These are phyloP conservation scores for Ctenomys sociabilis DNA, from an alignment of 2,113 vertebrate genomes.

Conservation along the genomic window DNA sequence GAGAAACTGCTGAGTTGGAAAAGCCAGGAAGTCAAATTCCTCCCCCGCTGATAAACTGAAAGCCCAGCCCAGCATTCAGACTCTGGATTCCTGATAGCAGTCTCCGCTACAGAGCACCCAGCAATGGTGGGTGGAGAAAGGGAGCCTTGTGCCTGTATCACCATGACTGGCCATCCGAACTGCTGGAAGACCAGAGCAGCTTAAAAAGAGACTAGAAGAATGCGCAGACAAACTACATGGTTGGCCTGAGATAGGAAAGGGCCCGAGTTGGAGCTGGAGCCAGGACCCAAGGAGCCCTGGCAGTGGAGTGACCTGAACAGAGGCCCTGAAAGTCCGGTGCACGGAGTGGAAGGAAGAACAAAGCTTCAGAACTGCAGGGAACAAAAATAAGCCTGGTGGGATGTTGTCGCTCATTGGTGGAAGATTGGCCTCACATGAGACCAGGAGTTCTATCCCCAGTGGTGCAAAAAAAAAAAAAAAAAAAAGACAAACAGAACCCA, in stretches of 20 bases:
- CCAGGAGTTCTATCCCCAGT: neutral
- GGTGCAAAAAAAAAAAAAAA: neutral
- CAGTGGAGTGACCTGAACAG: neutral
- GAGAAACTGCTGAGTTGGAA: conserved; percentile 41
- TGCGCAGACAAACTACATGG: neutral
- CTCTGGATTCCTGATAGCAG: conserved; percentile 56
- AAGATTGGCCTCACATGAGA: neutral
- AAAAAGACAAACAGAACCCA: neutral
- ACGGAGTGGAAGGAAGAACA: neutral
- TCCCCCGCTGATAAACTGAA: conserved; percentile 68
- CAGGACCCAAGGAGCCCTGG: neutral
- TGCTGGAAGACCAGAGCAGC: neutral
- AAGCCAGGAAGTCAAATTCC: conserved; percentile 73
- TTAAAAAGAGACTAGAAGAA: neutral
- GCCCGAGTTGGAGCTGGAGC: neutral
- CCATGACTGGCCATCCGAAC: neutral
- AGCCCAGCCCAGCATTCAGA: conserved; percentile 70
- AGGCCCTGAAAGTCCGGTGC: neutral
- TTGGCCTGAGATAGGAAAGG: neutral
- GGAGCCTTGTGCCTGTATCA: no score
- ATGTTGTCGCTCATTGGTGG: neutral
- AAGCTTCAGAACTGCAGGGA: neutral
- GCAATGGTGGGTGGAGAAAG: neutral
- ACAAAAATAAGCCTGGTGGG: neutral
- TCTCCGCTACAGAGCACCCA: neutral